These are phyloP conservation scores for Ploceus nigricollis DNA, from an alignment of 2,113 vertebrate genomes.

Conservation along the genomic window DNA sequence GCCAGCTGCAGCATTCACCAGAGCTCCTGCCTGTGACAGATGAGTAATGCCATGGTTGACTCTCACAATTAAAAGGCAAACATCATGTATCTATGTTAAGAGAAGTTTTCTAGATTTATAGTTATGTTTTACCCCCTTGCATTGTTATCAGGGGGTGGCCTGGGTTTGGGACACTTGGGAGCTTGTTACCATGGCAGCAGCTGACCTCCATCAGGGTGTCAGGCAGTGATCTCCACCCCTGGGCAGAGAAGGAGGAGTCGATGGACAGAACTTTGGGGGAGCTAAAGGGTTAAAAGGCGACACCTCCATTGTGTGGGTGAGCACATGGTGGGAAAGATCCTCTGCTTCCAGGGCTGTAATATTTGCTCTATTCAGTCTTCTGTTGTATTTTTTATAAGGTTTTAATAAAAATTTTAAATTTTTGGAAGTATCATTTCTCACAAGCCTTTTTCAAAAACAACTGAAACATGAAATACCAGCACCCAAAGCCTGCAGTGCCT, in stretches of 20 bases:
- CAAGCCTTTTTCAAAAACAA: background rate
- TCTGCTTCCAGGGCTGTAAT: fast-evolving
- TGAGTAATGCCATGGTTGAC: background rate
- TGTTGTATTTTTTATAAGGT: background rate
- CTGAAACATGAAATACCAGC: background rate
- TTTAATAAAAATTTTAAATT: background rate
- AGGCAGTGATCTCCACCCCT: background rate
- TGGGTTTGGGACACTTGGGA: background rate
- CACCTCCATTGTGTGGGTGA: background rate
- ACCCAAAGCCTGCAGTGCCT: background rate
- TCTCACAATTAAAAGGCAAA: background rate
- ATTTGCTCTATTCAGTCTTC: background rate
- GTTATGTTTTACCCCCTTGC: background rate
- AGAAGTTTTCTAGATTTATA: background rate
- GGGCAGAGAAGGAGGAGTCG: background rate
- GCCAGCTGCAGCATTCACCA: background rate
- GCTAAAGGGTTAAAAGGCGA: background rate
- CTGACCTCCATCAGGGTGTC: background rate
- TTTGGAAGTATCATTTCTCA: background rate
- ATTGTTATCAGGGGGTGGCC: background rate
- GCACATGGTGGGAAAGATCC: background rate
- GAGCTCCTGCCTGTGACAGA: fast-evolving
- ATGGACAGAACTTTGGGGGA: background rate
- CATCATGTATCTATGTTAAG: background rate
- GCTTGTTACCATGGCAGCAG: background rate